Percentiles rank a stretch among this genome's conserved stretches.
phyloP scores from a whole-genome alignment of 2,888 invertebrate genomes.

The Limenitis camilla region DNA sequence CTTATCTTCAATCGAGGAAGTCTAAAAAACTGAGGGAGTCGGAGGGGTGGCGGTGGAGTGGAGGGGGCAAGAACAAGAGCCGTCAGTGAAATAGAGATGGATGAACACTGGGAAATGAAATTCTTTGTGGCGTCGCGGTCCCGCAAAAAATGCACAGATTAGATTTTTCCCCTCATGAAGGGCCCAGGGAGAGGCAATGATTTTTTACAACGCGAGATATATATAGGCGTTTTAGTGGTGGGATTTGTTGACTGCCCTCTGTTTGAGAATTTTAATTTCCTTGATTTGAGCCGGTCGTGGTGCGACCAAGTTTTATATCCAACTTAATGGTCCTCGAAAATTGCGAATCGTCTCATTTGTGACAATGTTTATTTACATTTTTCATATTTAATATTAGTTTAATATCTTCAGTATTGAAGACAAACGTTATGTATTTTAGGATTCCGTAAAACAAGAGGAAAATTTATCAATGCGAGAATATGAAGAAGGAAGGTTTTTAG shows the following conservation, averaged over 20 bases:
- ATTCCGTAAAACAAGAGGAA: too few relatives aligned
- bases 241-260: constrained; percentile 70
- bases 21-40: constrained; percentile 60
- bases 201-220: constrained; percentile 73
- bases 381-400: background rate
- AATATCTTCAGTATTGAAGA: background rate
- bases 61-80: constrained; percentile 69
- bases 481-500: too few relatives aligned
- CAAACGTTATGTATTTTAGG: too few relatives aligned
- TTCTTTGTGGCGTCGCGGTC: constrained; percentile 76
- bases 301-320: constrained; percentile 23
- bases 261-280: constrained; percentile 73
- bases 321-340: constrained; percentile 13
- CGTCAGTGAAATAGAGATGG: constrained; percentile 76
- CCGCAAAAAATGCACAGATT: constrained; percentile 77
- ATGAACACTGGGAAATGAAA: constrained; percentile 77
- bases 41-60: constrained; percentile 36
- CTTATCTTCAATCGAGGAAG: constrained; percentile 72
- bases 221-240: constrained; percentile 71
- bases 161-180: constrained; percentile 73
- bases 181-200: constrained; percentile 66
- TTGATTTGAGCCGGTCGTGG: constrained; percentile 48
- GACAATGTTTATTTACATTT: background rate
- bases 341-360: constrained; percentile 1
- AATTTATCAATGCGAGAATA: too few relatives aligned